Base-by-base conservation (phyloP, 2,888 invertebrate species). In the Julus scandinavius region DNA sequence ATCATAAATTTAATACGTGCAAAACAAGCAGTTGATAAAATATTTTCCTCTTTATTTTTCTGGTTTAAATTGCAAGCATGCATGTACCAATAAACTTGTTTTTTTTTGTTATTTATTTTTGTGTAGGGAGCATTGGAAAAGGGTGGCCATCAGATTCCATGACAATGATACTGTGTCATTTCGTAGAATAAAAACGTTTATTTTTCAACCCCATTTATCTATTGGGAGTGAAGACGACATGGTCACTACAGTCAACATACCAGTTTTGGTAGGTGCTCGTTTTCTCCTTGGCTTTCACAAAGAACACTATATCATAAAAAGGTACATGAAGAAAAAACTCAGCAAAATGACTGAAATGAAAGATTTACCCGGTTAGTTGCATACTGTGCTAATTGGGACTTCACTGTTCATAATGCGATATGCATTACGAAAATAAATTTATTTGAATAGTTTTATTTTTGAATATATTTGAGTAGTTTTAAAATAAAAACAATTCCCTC, bases 191-290 rank as follows among this genome's bases (percentile, higher is more conserved):
- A 88, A 86, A 72, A 88, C 86, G 40, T 88, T 58, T n/a, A n/a
- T 40, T 40, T 88, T 86, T 63, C n/a, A 86, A 63, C 86, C 85
- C 13, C 54, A 86, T 15, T 54, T 86, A 40, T 88, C 88, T n/a
- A 11, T 3, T 15, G 88, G 88, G 6, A 54, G 63, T 63, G 40
- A 58, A 40, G 88, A 88, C 29, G 88, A 88, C 38, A 54, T 88
- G 86, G n/a, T 88, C 17, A 86, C 86, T 11, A 72, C 58, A 7
- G 29, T 88, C 40, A 86, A 88, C 86, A 86, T 88, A 29, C 63
- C 86, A 41, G 86, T 86, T 54, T 63, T 88, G 58, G 88, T 88
- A 58, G 54, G 88, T 86, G 29, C 54, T 41, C 7, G 80, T 38
- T 80, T 80, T 0, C 38, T 38, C 80, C 38, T 80, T 11, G 38